Evolutionary conservation across 2,888 invertebrate species (phyloP).

Genomic region (Dynastes maya): DNA sequence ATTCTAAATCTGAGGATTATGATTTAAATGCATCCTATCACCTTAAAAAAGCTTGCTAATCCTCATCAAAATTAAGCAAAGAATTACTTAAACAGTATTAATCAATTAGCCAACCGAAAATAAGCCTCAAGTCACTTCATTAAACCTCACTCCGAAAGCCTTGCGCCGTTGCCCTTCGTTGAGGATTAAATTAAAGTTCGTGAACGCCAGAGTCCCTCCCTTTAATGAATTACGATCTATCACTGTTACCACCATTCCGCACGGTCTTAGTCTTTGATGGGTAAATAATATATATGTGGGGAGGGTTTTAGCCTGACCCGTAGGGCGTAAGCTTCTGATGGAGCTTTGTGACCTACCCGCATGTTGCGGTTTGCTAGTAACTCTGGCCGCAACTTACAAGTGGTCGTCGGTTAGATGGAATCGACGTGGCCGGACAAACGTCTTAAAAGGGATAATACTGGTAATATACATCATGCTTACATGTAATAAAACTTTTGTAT

Average conservation of each 20-base stretch:
- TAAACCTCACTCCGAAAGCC: neutral
- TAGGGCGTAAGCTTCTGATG: slow-evolving; percentile 3
- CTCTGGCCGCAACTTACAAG: slow-evolving; percentile 32
- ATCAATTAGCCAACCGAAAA: neutral
- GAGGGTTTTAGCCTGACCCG: slow-evolving; percentile 15
- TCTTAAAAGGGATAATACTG: slow-evolving; percentile 10
- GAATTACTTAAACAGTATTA: neutral
- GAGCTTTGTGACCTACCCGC: slow-evolving; percentile 41
- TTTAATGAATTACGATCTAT: slow-evolving; percentile 36
- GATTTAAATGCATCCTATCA: too few species aligned
- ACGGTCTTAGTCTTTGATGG: slow-evolving; percentile 26
- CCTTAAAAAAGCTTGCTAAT: too few species aligned
- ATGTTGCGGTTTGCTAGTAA: slow-evolving; percentile 34
- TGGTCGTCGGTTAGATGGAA: neutral
- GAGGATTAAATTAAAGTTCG: slow-evolving; percentile 35
- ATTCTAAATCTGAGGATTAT: too few species aligned
- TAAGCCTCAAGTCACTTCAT: slow-evolving; percentile 4
- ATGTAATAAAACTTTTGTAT: too few species aligned
- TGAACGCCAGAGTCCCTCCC: neutral
- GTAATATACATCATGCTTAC: too few species aligned
- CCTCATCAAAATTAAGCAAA: too few species aligned
- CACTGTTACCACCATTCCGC: slow-evolving; percentile 33
- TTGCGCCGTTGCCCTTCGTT: neutral
- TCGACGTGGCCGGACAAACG: neutral
- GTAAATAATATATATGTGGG: slow-evolving; percentile 25